Base-by-base conservation (phyloP, 2,888 invertebrate genomes). In the Acrobasis repandana region DNA sequence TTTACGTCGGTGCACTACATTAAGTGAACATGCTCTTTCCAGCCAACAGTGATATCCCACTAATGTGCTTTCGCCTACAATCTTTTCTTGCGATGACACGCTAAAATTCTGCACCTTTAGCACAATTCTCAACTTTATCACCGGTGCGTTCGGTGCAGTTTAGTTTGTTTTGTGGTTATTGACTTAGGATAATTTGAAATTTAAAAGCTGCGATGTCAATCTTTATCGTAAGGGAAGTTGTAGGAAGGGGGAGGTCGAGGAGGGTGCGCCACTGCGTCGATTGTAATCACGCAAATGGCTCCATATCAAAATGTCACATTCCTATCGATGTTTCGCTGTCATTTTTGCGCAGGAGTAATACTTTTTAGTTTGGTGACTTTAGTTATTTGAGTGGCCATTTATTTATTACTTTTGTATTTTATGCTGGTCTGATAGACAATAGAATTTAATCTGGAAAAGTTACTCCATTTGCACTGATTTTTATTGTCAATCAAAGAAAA, bases 271-370 rank as follows among this genome's bases (percentile, higher is more conserved):
- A 74, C 82, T 86, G 86, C 88, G 89, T 89, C 90, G 88, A 89
- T 89, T 89, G 87, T 90, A 91, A 92, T 92, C 90, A 90, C 88
- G 89, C 89, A 90, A 92, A 91, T 92, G 91, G 89, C 78, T 86
- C 81, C 86, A 85, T 86, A 89, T 90, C 88, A 88, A 89, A 90
- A 88, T 84, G 87, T 89, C 88, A 91, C 85, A 88, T 86, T 85
- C 80, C 79, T 86, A 87, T 88, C 83, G 82, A 88, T 82, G 76
- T 84, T 84, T 82, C 75, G 79, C 73, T 83, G 81, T 84, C 80
- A 86, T 84, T 86, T 76, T 82, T 79, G 79, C 77, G 75, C 79
- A 77, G 67, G 76, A 82, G 73, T 76, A 75, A 63, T 61, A 58
- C 58, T 61, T 62, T 52, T 46, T 47, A 34, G 54, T 48, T 36